Conservation (phyloP, 2,797 vertebrate genomes). For the Chiroxiphia lanceolata region DNA sequence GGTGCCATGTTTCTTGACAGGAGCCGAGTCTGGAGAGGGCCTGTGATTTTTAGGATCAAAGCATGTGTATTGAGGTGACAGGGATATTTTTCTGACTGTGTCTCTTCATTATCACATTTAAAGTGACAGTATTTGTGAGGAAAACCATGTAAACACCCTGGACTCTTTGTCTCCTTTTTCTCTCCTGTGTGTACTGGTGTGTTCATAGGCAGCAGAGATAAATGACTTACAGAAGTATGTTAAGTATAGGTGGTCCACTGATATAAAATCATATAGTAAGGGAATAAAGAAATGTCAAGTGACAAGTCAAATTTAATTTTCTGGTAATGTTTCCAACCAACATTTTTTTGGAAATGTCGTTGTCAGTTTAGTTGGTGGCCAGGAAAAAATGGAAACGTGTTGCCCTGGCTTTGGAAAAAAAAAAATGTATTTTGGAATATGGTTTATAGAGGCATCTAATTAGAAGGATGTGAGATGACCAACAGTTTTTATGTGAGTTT, state of each 20-base stretch:
- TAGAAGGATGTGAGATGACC: background rate
- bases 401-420: background rate
- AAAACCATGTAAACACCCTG: background rate
- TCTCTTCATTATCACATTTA: background rate
- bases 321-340: background rate
- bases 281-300: background rate
- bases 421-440: background rate
- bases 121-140: background rate
- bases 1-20: background rate
- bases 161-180: background rate
- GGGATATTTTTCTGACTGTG: background rate
- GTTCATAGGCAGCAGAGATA: background rate
- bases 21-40: background rate
- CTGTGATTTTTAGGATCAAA: background rate
- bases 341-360: background rate
- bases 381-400: background rate
- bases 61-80: background rate
- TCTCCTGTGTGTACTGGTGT: background rate
- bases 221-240: background rate
- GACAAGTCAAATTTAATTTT: background rate
- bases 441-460: background rate
- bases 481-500: background rate
- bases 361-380: background rate
- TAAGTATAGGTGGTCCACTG: background rate
- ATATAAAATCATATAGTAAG: background rate